Evolutionary conservation across 2,797 vertebrate genomes (phyloP).

Genomic region (Lutjanus argentimaculatus): DNA sequence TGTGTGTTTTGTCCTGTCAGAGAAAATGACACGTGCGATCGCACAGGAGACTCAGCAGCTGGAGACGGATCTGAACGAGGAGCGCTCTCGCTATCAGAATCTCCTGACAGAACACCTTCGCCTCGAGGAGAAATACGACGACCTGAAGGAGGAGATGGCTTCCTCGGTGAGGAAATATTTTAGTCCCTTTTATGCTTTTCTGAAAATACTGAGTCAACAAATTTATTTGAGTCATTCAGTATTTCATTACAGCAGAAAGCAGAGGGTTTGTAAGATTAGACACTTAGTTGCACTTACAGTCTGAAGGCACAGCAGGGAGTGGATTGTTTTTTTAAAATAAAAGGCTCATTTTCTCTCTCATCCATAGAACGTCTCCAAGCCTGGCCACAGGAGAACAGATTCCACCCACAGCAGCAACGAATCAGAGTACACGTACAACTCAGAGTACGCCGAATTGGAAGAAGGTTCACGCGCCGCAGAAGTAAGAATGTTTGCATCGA

Average conservation of each 20-base stretch:
- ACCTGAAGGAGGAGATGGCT: slow-evolving; percentile 93
- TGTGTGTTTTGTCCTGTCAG: slow-evolving; percentile 73
- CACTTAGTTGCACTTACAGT: background rate
- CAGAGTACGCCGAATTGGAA: slow-evolving; percentile 94
- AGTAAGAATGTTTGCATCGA: slow-evolving; percentile 77
- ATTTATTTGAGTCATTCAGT: background rate
- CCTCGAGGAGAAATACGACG: slow-evolving; percentile 96
- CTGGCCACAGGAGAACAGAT: slow-evolving; percentile 95
- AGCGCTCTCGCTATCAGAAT: slow-evolving; percentile 97
- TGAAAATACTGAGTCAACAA: background rate
- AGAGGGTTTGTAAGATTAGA: background rate
- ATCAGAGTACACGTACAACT: slow-evolving; percentile 97
- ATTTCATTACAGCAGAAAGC: background rate
- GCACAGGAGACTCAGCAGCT: slow-evolving; percentile 94
- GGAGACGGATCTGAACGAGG: slow-evolving; percentile 95
- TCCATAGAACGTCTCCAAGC: slow-evolving; percentile 91
- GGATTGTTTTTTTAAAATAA: background rate
- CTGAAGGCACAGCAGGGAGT: background rate
- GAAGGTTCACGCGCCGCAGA: slow-evolving; percentile 90
- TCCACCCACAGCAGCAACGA: slow-evolving; percentile 99
- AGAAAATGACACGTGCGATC: slow-evolving; percentile 93
- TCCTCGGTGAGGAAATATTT: slow-evolving; percentile 85
- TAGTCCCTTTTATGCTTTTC: too few relatives aligned
- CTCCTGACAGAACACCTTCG: slow-evolving; percentile 96
- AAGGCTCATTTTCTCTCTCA: background rate